A percentile compares a stretch with the other conserved stretches of the same genome.
These are phyloP conservation scores for Labrus mixtus DNA, from an alignment of 2,113 vertebrate genomes.

Conservation along the genomic window DNA sequence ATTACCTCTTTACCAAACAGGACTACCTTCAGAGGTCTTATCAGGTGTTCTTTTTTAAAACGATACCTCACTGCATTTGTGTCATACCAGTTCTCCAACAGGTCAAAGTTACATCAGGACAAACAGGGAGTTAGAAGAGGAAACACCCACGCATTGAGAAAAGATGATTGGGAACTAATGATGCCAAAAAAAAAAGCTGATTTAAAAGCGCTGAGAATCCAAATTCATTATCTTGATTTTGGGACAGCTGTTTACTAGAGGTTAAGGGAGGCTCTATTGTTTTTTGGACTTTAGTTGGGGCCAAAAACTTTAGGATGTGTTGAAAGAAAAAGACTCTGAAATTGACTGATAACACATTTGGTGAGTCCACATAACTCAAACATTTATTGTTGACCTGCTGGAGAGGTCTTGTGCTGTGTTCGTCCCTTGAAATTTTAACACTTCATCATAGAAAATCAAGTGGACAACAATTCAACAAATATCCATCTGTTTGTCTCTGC, in stretches of 20 bases:
- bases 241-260: too few species aligned
- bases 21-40: constrained; percentile 5
- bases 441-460: neutral
- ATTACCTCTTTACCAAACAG: constrained; percentile 16
- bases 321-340: neutral
- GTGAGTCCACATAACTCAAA: neutral
- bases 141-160: neutral
- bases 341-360: neutral
- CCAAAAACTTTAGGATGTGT: neutral
- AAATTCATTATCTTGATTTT: too few species aligned
- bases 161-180: neutral
- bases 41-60: neutral
- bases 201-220: too few species aligned
- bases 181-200: too few species aligned
- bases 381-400: neutral
- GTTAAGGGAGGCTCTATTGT: too few species aligned
- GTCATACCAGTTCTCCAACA: constrained; percentile 16
- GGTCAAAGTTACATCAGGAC: constrained; percentile 30
- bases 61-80: constrained; percentile 22
- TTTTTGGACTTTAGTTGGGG: neutral
- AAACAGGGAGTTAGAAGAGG: neutral
- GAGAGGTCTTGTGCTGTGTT: neutral
- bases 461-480: constrained; percentile 17
- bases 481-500: constrained; percentile 52
- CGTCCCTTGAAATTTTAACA: neutral